phyloP scores from a whole-genome alignment of 2,888 invertebrate genomes.

The Chloromyia formosa region DNA sequence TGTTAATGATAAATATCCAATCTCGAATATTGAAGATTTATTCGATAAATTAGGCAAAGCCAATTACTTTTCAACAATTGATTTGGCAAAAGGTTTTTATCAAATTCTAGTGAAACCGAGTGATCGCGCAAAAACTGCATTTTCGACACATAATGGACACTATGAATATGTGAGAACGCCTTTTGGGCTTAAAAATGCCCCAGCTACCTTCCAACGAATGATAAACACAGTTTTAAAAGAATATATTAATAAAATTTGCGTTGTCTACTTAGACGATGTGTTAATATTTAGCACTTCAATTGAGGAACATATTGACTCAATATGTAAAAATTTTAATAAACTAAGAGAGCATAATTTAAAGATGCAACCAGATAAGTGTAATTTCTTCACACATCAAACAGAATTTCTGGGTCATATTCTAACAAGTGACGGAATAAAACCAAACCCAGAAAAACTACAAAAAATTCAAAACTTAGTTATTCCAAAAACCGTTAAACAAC shows the following conservation, averaged over 20 bases:
- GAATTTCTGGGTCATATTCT: conserved; percentile 40
- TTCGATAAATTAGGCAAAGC: conserved; percentile 48
- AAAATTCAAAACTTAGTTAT: conserved; percentile 30
- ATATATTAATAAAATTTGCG: conserved; percentile 51
- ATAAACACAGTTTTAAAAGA: conserved; percentile 49
- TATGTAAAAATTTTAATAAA: conserved; percentile 52
- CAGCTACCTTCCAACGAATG: conserved; percentile 35
- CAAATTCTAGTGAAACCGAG: no score
- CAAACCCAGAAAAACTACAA: conserved; percentile 29
- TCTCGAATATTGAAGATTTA: not conserved
- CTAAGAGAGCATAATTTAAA: conserved; percentile 45
- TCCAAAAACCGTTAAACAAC: conserved; percentile 39
- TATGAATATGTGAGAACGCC: not conserved
- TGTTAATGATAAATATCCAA: conserved; percentile 8
- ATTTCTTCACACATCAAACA: conserved; percentile 32
- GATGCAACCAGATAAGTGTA: conserved; percentile 34
- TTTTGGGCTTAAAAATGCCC: conserved; percentile 12
- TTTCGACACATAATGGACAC: not conserved
- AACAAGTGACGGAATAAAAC: conserved; percentile 39
- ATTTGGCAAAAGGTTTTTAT: not conserved
- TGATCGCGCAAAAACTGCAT: conserved; percentile 36
- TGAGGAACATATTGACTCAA: conserved; percentile 52
- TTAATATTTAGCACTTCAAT: conserved; percentile 47
- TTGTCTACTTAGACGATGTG: conserved; percentile 39
- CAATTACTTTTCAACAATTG: not conserved